Conservation (phyloP, 2,113 vertebrate genomes). For the Gymnobelideus leadbeateri region DNA sequence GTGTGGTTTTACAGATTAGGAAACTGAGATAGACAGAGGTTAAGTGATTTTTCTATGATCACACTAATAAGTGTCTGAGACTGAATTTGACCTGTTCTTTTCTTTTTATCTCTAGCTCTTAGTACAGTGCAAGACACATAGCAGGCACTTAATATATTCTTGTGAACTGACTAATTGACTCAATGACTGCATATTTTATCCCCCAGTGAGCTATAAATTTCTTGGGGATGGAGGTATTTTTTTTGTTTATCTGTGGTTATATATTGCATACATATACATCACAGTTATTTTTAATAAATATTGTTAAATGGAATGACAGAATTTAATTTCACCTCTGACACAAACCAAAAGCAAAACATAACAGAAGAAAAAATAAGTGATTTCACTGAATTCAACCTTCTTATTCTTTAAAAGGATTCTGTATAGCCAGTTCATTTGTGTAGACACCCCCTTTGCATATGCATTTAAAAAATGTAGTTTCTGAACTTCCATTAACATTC, state of each 20-base stretch:
- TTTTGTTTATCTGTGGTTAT: background rate
- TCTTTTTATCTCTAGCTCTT: background rate
- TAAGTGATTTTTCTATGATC: background rate
- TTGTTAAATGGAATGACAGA: too few species aligned
- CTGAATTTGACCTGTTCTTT: background rate
- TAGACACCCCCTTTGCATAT: background rate
- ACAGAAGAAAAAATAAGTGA: background rate
- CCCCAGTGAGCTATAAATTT: background rate
- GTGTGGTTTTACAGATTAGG: background rate
- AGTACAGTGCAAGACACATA: background rate
- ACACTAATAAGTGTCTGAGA: background rate
- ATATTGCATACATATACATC: too few species aligned
- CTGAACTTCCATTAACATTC: background rate
- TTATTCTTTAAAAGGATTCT: background rate
- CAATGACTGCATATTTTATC: background rate
- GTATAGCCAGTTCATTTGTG: background rate
- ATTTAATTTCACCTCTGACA: background rate
- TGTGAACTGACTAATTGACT: background rate
- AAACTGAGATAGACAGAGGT: background rate
- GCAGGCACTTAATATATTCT: background rate
- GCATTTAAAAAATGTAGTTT: background rate
- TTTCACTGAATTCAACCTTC: background rate
- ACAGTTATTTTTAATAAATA: background rate
- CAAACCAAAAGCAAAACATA: background rate
- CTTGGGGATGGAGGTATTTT: background rate